Conservation (phyloP, 2,113 vertebrate species). For the Uria aalge region DNA sequence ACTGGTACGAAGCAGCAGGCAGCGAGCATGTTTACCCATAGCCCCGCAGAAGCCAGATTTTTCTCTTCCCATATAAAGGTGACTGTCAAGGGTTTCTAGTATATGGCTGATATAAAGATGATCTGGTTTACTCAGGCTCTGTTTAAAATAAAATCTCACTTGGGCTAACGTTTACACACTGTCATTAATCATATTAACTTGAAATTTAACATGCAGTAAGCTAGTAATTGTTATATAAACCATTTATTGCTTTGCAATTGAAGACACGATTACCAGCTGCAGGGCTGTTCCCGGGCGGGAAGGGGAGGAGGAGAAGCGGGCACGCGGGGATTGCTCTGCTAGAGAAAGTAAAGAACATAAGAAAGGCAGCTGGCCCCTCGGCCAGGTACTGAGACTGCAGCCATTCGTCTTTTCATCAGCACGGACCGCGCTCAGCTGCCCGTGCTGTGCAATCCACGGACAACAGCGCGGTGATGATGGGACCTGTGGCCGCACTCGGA, state of each 20-base stretch:
- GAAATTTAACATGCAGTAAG: neutral
- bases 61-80: neutral
- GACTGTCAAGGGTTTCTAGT: neutral
- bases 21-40: neutral
- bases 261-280: neutral
- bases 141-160: slow-evolving; percentile 6
- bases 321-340: neutral
- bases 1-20: neutral
- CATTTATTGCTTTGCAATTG: slow-evolving; percentile 12
- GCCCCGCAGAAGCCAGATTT: neutral
- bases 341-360: neutral
- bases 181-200: neutral
- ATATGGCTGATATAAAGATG: neutral
- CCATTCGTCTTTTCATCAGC: neutral
- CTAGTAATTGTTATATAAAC: neutral
- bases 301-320: neutral
- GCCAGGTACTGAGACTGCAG: neutral
- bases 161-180: neutral
- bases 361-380: neutral
- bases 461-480: neutral
- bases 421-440: neutral
- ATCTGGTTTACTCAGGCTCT: neutral
- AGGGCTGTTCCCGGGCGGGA: neutral
- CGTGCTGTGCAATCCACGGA: neutral
- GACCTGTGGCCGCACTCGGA: fast-evolving